Conservation (phyloP, 2,888 invertebrate genomes). For the Parnassius apollo region DNA sequence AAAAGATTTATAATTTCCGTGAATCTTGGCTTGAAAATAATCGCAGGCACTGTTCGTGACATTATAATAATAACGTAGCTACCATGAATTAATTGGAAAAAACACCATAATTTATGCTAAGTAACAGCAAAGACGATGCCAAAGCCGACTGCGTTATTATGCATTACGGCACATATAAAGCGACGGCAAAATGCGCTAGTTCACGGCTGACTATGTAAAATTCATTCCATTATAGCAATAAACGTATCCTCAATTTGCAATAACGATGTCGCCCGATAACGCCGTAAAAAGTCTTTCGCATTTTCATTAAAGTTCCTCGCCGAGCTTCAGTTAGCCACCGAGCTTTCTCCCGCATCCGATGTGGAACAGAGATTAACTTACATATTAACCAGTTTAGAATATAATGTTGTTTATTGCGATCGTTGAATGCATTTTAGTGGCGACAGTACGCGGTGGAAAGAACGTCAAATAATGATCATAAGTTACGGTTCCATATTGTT, state of each 20-base stretch:
- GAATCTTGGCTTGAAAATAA: no score
- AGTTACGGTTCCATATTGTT: no score
- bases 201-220: constrained; percentile 20
- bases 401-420: neutral
- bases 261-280: constrained; percentile 19
- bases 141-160: constrained; percentile 9
- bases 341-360: constrained; percentile 12
- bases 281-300: constrained; percentile 15
- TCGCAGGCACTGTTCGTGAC: no score
- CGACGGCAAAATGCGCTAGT: constrained; percentile 15
- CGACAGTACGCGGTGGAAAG: no score
- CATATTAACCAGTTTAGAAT: constrained; percentile 10
- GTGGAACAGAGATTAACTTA: neutral
- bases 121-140: neutral
- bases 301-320: constrained; percentile 12
- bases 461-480: no score
- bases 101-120: constrained; percentile 1
- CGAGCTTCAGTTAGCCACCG: neutral
- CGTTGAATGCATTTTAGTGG: neutral
- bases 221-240: constrained; percentile 18
- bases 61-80: no score
- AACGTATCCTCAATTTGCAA: constrained; percentile 23
- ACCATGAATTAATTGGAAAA: neutral
- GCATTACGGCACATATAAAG: constrained; percentile 4
- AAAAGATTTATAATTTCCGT: no score